Evolutionary conservation across 2,797 vertebrate species (phyloP), one percentile per base, ranked within the genome.

Genomic region (Notoglanidium macrostoma): DNA sequence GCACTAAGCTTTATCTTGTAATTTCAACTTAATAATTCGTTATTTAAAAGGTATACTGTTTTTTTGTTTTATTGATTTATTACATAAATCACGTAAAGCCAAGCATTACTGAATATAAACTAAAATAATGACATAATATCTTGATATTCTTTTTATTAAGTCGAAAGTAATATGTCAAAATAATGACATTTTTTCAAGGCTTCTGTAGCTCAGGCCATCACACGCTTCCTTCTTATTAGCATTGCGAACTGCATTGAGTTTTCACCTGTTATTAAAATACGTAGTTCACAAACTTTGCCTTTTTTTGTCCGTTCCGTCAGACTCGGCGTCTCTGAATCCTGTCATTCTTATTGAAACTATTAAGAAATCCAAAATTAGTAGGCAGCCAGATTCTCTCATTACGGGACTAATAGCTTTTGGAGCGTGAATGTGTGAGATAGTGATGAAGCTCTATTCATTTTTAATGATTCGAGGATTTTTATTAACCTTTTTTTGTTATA

Each of bases 351-450:
- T 49, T 68, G 40, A 78, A 61, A 57, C 72, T 59, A 83, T 81
- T 86, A 86, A 44, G 93, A 94, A 88, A 88, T 90, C 90, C 92
- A 90, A 92, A 94, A 94, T 93, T 92, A 93, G 92, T 92, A 77
- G 70, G 46, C 61, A 40, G 92, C 93, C 92, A 92, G 92, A 93
- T 87, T 90, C 88, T 92, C 92, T 94, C 93, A 95, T 94, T 92
- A 95, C 93, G 93, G 92, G 93, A 94, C 93, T 93, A 94, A 94
- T 94, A 93, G 93, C 92, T 86, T 92, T 76, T 67, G 59, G 77
- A 87, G 81, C 44, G 35, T 80, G 70, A 91, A 91, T 91, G 88
- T 73, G 84, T 87, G 90, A 92, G 87, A 88, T 85, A 83, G 90
- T 89, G 90, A 91, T 55, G 44, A 68, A 89, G 78, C 87, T 40